Base-by-base conservation (phyloP, 1,140 invertebrate species). In the Bombus superbus region DNA sequence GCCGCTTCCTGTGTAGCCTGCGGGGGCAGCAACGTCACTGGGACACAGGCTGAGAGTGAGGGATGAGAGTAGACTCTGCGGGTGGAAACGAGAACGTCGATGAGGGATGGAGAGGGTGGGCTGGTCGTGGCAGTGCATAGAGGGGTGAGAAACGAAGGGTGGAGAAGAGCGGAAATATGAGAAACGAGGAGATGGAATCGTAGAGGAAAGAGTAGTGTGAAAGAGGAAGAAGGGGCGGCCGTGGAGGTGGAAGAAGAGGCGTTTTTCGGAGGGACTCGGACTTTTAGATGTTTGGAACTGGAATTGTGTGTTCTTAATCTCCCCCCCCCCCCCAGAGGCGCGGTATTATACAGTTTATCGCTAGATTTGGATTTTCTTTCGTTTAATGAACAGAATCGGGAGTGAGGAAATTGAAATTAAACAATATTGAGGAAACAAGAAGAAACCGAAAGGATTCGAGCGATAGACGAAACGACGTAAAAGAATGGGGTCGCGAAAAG, bases 1-100 rank as follows among this genome's bases (percentile, higher is more conserved):
- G 13, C 35, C 86, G 59, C 47, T 66, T 80, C 69, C 53, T 73
- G 81, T 66, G 71, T 66, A 68, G 88, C 84, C 84, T 44, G 66
- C 47, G 53, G 83, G 53, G 74, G 75, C 44, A 82, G 87, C 87
- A 86, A 90, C 88, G 90, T 87, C 89, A 75, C 74, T 87, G 90
- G 91, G 91, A 78, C 88, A 86, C 81, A 83, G 88, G 22, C 18
- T n/a, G 84, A 86, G 88, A 86, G 78, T 86, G 86, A 88, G 87
- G 91, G 87, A 89, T 89, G 89, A 87, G 86, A 91, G 22, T 3
- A 35, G 11, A 38, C 22, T 11, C 1, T 3, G 11, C 28, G 3
- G 38, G 66, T 38, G 22, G 64, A 40, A 47, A 80, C 5, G 42
- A 35, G 35, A 35, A 18, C 13, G 42, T 28, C 40, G 42, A 32